Base-by-base conservation (phyloP, 2,113 vertebrate genomes). In the Nanger granti region DNA sequence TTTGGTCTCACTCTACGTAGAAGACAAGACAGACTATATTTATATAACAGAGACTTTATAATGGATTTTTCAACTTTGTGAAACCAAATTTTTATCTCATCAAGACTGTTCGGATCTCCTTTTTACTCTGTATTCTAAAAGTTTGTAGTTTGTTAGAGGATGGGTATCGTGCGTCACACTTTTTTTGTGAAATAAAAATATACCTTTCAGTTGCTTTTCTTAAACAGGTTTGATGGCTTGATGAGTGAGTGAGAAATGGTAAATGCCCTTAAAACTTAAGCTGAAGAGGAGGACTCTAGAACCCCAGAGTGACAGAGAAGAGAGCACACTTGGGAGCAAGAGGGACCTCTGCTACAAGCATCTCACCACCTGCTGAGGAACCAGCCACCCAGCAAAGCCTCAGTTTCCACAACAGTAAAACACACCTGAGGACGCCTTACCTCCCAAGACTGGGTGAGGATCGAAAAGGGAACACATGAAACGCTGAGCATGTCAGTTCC, bases 1-100 rank as follows among this genome's bases (percentile, higher is more conserved):
- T 60, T 80, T 86, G 11, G 28, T 89, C 91, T 96, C 80, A 96
- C 64, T 95, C 89, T 94, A 94, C 88, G 54, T 95, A 96, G 96
- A 96, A 98, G 57, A 97, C 97, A 97, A 97, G 86, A 98, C 87
- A 94, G 86, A 97, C 93, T 98, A 98, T 97, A 98, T 98, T 98
- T 98, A 97, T 98, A 98, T 82, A 96, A 92, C 49, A 96, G 95
- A 96, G 80, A 92, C 88, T 97, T 97, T 96, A 91, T 98, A 96
- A 95, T 6, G 11, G 87, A 97, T 96, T 98, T 98, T 98, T 96
- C 97, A 97, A 89, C 85, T 95, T 97, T 97, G 95, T 97, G 92
- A 97, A 97, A 97, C 95, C 87, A 89, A 94, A 91, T 95, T 96
- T 97, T 95, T 94, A 47, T 93, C 90, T 94, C 60, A 24, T 85